Evolutionary conservation across 2,888 invertebrate species (phyloP).

Genomic region (Lissocephala sabroskyi): DNA sequence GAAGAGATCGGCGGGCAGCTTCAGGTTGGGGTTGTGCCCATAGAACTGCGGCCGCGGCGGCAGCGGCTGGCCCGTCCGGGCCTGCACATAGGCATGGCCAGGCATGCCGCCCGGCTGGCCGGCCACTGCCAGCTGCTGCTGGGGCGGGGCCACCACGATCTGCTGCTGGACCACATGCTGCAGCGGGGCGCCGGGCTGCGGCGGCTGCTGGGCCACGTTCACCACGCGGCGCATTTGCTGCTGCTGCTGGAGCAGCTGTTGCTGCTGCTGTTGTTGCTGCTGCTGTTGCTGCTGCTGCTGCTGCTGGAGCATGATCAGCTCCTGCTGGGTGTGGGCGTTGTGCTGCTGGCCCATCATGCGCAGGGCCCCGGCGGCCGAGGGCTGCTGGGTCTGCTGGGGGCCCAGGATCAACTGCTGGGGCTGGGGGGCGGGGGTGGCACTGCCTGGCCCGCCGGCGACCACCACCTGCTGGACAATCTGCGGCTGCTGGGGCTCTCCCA

Average conservation of each 20-base stretch:
- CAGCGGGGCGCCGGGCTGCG: slow-evolving; percentile 57
- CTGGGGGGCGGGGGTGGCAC: slow-evolving; percentile 34
- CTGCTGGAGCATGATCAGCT: slow-evolving; percentile 72
- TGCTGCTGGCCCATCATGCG: slow-evolving; percentile 90
- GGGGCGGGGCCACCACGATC: slow-evolving; percentile 51
- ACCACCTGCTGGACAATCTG: slow-evolving; percentile 65
- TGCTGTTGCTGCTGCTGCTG: slow-evolving; percentile 75
- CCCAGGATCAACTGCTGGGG: slow-evolving; percentile 32
- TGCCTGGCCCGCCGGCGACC: slow-evolving; percentile 34
- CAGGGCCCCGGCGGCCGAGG: slow-evolving; percentile 80
- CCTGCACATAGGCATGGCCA: slow-evolving; percentile 73
- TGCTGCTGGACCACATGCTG: slow-evolving; percentile 55
- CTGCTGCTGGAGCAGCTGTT: slow-evolving; percentile 32
- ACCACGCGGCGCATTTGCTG: slow-evolving; percentile 41
- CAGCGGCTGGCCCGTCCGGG: slow-evolving; percentile 70
- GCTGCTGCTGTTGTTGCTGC: slow-evolving; percentile 62
- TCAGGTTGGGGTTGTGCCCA: slow-evolving; percentile 93
- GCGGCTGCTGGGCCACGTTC: slow-evolving; percentile 23
- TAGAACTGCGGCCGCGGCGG: slow-evolving; percentile 85
- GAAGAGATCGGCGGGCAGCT: slow-evolving; percentile 90
- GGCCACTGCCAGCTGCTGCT: slow-evolving; percentile 42
- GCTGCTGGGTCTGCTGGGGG: slow-evolving; percentile 66
- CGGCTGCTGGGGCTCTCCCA: slow-evolving; percentile 29
- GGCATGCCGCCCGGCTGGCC: slow-evolving; percentile 47
- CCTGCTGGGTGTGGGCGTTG: slow-evolving; percentile 76